Base-by-base conservation (phyloP, 1,140 invertebrate species). In the Dendrolimus punctatus region DNA sequence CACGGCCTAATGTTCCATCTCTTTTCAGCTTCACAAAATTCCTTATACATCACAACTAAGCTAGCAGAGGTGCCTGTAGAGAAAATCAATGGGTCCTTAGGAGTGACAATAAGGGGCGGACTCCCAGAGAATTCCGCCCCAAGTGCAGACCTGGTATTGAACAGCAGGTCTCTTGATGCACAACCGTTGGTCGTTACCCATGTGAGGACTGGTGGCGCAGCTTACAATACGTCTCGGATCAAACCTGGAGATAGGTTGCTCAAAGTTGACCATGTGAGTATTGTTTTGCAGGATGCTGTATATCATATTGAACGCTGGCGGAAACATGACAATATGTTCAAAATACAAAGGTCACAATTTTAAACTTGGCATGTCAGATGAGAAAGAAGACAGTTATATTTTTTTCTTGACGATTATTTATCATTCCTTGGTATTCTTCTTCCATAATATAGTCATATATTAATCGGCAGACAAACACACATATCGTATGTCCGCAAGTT, bases 171-270 rank as follows among this genome's bases (percentile, higher is more conserved):
- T 6, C 43, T 84, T 49, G 77, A 84, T 37, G 89, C 90, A 4
- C 90, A 93, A 51, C 95, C 96, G 0, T 78, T 98, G 39, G 92
- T 96, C 4, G 93, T 99, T 1, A 98, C 96, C 0, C 92, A 96
- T 60, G 94, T 99, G 4, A 90, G 96, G 64, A 91, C 94, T 2
- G 94, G 95, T 49, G 96, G 97, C 0, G 94, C 97, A 0, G 96
- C 96, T 8, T 95, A 97, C 62, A 94, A 88, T 56, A 90, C 89
- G 7, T 89, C 79, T 4, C 91, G 95, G 40, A 92, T 98, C 46
- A 94, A 96, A 76, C 91, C 94, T 6, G 95, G 95, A 3, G 97
- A 99, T 79, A 90, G 97, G n/a, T 87, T 99, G 3, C 63, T 98
- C 8, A 95, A 95, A 47, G 94, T 99, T 2, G 96, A 98, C 86